Conservation (phyloP, 23 tunicate species). For the Phallusia fumigata region DNA sequence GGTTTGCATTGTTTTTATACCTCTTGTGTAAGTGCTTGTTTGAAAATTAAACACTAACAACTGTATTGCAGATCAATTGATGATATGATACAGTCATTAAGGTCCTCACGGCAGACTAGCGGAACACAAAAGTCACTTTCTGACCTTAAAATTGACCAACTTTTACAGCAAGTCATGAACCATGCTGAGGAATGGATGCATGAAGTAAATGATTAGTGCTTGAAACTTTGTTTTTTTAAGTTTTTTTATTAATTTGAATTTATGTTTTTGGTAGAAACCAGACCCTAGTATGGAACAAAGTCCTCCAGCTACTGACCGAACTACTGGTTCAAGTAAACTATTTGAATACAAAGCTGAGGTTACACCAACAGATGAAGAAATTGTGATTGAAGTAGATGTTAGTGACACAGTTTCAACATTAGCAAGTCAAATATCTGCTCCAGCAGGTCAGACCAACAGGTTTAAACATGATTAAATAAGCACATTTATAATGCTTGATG, state of each 20-base stretch:
- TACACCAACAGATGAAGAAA: neutral
- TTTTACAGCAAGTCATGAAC: slow-evolving; percentile 68
- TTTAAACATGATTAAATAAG: neutral
- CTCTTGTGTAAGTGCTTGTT: neutral
- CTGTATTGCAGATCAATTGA: slow-evolving; percentile 58
- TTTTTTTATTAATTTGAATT: neutral
- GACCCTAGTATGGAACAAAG: neutral
- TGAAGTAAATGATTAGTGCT: slow-evolving; percentile 27
- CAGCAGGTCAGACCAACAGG: slow-evolving; percentile 54
- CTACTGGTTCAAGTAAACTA: neutral
- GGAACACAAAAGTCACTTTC: slow-evolving; percentile 49
- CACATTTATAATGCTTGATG: neutral
- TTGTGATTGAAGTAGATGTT: slow-evolving; percentile 49
- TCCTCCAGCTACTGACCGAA: neutral
- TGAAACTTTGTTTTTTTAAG: neutral
- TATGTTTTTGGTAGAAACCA: slow-evolving; percentile 4
- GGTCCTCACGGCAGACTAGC: slow-evolving; percentile 62
- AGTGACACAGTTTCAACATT: slow-evolving; percentile 89
- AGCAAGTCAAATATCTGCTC: slow-evolving; percentile 84
- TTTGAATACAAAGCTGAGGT: neutral
- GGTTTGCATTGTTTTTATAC: neutral
- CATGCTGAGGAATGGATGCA: slow-evolving; percentile 83
- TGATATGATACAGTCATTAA: slow-evolving; percentile 80
- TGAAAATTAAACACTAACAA: neutral
- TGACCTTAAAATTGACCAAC: slow-evolving; percentile 77